A percentile compares a stretch with the other conserved stretches of the same genome.
Conservation (phyloP, 37 sponge, comb jelly and placozoan species). For the Geodia barretti region DNA sequence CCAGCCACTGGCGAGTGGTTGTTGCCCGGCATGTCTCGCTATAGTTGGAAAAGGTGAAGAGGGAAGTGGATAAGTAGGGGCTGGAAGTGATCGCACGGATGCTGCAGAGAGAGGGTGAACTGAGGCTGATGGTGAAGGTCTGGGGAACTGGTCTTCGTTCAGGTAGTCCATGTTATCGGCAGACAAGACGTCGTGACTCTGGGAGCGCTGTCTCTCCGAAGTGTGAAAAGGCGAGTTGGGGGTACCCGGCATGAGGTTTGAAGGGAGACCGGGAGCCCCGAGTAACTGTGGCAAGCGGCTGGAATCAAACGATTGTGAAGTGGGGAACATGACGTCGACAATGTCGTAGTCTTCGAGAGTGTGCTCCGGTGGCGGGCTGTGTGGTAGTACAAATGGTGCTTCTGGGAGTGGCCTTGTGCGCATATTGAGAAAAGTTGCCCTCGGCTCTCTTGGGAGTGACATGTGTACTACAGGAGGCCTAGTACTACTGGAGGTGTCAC, state of each 20-base stretch:
- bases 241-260: not conserved
- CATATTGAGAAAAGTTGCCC: constrained; percentile 10
- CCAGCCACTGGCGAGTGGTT: no score
- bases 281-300: no score
- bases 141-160: not conserved
- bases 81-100: no score
- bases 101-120: no score
- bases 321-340: no score
- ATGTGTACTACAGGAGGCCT: not conserved
- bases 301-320: no score
- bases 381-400: constrained; percentile 1
- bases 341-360: not conserved
- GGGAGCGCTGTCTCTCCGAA: not conserved
- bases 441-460: not conserved
- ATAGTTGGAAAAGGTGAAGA: no score
- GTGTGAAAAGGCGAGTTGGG: not conserved
- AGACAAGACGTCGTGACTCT: not conserved
- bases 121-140: not conserved
- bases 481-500: not conserved
- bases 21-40: no score
- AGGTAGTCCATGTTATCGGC: not conserved
- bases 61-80: no score
- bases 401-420: constrained; percentile 8
- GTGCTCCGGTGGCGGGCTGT: no score
- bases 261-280: not conserved